Percentiles rank a stretch among this genome's conserved stretches.
These are phyloP conservation scores for Percina caprodes DNA, from an alignment of 2,113 vertebrate species.

Conservation along the genomic window DNA sequence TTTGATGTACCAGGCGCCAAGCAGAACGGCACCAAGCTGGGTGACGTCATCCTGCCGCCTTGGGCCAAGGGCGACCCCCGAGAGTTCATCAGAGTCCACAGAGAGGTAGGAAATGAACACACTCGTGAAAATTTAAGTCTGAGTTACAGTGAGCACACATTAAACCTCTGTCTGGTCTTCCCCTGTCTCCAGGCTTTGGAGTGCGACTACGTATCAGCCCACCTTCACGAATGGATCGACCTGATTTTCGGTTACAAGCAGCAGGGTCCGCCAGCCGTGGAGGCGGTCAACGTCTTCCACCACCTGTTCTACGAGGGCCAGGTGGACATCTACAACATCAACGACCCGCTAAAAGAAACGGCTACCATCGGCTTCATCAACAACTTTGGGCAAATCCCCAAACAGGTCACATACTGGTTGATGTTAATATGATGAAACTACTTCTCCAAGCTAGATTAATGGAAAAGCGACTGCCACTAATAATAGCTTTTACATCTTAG, in stretches of 20 bases:
- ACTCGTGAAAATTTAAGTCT: rapidly evolving
- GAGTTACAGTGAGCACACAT: rapidly evolving
- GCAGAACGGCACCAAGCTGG: conserved; percentile 96
- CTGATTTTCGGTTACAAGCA: conserved; percentile 98
- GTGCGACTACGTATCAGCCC: conserved; percentile 97
- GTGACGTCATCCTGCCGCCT: conserved; percentile 94
- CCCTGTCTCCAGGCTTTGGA: conserved; percentile 89
- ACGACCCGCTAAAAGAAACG: conserved; percentile 97
- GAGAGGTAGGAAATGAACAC: conserved; percentile 86
- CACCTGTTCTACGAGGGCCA: conserved; percentile 99
- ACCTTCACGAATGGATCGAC: conserved; percentile 99
- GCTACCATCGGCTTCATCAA: conserved; percentile 99
- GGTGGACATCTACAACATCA: conserved; percentile 99
- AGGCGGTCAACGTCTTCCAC: conserved; percentile 98
- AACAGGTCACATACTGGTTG: conserved; percentile 87
- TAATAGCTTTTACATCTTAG: not conserved
- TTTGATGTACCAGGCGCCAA: conserved; percentile 87
- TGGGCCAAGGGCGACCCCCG: conserved; percentile 99
- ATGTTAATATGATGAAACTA: no score
- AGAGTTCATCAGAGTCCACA: conserved; percentile 98
- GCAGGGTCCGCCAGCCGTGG: conserved; percentile 96
- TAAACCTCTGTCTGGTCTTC: not conserved
- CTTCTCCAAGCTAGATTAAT: no score
- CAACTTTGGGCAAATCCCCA: conserved; percentile 99
- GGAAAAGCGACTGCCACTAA: not conserved